Evolutionary conservation across 2,797 vertebrate species (phyloP).

Genomic region (Gorsachius magnificus): DNA sequence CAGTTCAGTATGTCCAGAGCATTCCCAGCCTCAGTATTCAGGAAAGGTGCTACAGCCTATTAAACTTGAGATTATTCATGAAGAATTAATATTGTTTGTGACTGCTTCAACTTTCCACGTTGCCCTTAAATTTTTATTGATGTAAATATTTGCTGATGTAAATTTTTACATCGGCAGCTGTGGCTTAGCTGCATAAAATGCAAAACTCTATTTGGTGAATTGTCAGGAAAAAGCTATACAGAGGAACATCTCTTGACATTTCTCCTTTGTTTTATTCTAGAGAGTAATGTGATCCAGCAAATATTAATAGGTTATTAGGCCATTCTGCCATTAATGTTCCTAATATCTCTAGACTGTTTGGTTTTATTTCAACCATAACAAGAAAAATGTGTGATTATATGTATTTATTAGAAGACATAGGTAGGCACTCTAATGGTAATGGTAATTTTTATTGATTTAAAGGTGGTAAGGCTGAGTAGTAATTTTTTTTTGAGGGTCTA

Average conservation of each 20-base stretch:
- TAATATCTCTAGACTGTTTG: neutral
- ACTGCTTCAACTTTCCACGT: neutral
- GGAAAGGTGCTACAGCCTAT: neutral
- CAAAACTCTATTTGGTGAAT: neutral
- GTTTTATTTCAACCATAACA: neutral
- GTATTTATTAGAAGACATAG: neutral
- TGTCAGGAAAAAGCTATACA: neutral
- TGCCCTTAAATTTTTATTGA: neutral
- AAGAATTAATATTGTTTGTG: neutral
- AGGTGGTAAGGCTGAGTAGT: neutral
- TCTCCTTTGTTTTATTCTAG: neutral
- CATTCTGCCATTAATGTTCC: neutral
- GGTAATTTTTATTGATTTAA: neutral
- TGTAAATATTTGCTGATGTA: neutral
- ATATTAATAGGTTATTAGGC: neutral
- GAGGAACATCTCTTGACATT: neutral
- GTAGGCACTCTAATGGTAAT: neutral
- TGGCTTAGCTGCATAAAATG: neutral
- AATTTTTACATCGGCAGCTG: neutral
- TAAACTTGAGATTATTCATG: neutral
- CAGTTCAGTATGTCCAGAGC: neutral
- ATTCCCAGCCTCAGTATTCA: neutral
- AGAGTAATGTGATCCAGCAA: neutral
- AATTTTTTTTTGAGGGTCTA: too few relatives aligned
- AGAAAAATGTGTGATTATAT: neutral